Percentiles rank a stretch among this genome's conserved stretches.
These are phyloP conservation scores for Shinisaurus crocodilurus DNA, from an alignment of 2,113 vertebrate species.

Conservation along the genomic window DNA sequence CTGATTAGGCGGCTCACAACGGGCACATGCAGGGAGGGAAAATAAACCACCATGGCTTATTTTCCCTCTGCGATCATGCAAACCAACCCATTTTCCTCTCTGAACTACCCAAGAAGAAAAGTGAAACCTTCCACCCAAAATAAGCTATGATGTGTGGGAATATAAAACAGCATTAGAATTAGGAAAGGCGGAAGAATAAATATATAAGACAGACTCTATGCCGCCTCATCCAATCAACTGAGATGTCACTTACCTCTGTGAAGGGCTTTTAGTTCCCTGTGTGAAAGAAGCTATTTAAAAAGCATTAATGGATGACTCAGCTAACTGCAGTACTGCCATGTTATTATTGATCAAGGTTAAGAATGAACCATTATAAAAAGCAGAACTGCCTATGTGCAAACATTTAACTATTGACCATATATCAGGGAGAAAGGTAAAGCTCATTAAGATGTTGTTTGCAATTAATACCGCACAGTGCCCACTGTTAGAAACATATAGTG, in stretches of 20 bases:
- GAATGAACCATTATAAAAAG: background rate
- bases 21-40: too few species aligned
- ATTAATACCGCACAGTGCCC: background rate
- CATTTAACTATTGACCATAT: background rate
- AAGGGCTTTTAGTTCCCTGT: slow-evolving; percentile 7
- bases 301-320: slow-evolving; percentile 29
- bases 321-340: background rate
- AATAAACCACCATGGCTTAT: too few species aligned
- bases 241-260: background rate
- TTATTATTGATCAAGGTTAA: background rate
- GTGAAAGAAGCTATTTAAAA: background rate
- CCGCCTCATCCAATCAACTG: slow-evolving; percentile 16
- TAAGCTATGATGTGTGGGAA: background rate
- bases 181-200: background rate
- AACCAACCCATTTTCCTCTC: too few species aligned
- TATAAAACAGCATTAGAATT: background rate
- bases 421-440: background rate
- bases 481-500: too few species aligned
- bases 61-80: too few species aligned
- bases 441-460: background rate
- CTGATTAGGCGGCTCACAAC: too few species aligned
- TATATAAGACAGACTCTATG: background rate
- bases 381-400: background rate
- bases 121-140: background rate
- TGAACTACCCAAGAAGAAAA: background rate